Evolutionary conservation across 1,140 invertebrate species (phyloP).

Genomic region (Oreohelix idahoensis): DNA sequence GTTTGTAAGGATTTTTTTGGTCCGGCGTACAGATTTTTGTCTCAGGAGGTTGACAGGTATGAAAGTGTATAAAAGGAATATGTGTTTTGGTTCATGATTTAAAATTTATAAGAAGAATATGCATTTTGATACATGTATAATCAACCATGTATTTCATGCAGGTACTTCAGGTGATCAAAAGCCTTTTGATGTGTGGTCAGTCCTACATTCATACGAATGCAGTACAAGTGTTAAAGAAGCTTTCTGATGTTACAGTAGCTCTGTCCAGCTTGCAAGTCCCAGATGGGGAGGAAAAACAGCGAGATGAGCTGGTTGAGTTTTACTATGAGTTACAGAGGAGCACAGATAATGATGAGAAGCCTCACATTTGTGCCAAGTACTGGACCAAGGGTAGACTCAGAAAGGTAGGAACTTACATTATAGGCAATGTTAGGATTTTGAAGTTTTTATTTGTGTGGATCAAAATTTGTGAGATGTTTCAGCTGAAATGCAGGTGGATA

Average conservation of each 20-base stretch:
- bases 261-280: not conserved
- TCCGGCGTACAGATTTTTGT: no score
- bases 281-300: not conserved
- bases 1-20: no score
- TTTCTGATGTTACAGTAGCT: not conserved
- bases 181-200: slow-evolving; percentile 24
- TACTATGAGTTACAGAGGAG: slow-evolving; percentile 8
- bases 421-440: no score
- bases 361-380: slow-evolving; percentile 20
- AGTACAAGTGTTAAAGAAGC: not conserved
- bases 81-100: no score
- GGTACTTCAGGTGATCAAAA: slow-evolving; percentile 20
- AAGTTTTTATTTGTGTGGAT: no score
- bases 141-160: not conserved
- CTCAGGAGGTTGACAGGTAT: no score
- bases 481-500: no score
- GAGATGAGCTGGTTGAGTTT: slow-evolving; percentile 3
- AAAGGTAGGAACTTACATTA: slow-evolving; percentile 8
- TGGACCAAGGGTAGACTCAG: slow-evolving; percentile 12
- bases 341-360: slow-evolving; percentile 7
- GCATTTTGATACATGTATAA: no score
- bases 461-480: no score
- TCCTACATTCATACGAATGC: not conserved
- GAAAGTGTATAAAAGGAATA: no score
- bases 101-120: no score